Evolutionary conservation across 1,140 invertebrate species (phyloP), one percentile per base, ranked within the genome.

Genomic region (Drosophila cardini): DNA sequence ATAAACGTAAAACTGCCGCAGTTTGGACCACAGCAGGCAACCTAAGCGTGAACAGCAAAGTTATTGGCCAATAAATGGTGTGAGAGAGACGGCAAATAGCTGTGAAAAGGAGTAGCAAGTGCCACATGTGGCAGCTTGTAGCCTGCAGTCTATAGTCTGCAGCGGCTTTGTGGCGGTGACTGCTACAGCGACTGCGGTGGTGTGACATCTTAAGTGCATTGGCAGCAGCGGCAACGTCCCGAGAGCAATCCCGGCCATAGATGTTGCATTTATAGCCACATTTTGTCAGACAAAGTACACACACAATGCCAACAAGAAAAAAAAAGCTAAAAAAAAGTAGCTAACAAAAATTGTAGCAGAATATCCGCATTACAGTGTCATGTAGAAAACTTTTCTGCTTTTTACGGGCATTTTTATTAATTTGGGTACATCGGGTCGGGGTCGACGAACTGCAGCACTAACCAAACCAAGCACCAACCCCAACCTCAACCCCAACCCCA

Each of bases 151-250:
- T 21, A 4, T 36, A 42, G 57, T 9, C 38, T 61, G 57, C n/a
- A 30, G 56, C 11, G 26, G n/a, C n/a, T 32, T 11, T 64, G 52
- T 11, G 43, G 65, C 48, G 8, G 30, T 26, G 32, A 48, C 64
- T 57, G 73, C 10, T 18, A 56, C 60, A 72, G 40, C 13, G 43
- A 56, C 63, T 78, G 82, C 74, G 70, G 48, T 72, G 63, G 56
- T 78, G 79, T 87, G 83, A 86, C 83, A 87, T 87, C 83, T 86
- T 86, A 86, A 86, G 83, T 86, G 83, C 82, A 87, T 53, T 78
- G 63, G 52, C 61, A 43, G 36, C 55, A 58, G 5, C 42, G 9
- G 11, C 26, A 4, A 26, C 5, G 3, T 26, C 45, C 13, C 15
- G 2, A n/a, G 48, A 16, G 42, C 38, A 11, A 40, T 40, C 52